These are phyloP conservation scores for Propithecus coquereli DNA, from an alignment of 2,113 vertebrate species.

Conservation along the genomic window DNA sequence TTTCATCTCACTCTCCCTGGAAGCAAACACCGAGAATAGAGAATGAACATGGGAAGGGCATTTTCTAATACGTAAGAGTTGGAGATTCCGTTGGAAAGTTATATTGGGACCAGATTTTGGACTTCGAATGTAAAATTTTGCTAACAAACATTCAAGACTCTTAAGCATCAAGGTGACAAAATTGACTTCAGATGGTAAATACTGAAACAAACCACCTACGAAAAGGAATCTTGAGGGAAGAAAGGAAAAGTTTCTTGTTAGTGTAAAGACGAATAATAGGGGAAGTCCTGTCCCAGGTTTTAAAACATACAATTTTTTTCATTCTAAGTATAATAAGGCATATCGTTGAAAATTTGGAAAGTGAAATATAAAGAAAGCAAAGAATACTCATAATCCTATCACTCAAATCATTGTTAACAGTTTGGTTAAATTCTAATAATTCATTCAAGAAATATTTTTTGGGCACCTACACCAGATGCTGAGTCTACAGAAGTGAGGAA, in stretches of 20 bases:
- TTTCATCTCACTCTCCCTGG: not conserved
- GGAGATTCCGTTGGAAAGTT: not conserved
- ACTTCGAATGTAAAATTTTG: not conserved
- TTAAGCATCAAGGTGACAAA: not conserved
- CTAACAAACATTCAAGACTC: not conserved
- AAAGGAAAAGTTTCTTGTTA: not conserved
- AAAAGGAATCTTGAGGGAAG: not conserved
- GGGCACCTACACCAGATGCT: not conserved
- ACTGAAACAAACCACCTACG: too few species aligned
- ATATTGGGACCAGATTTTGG: not conserved
- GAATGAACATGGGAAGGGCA: not conserved
- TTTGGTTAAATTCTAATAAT: not conserved
- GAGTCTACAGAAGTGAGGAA: not conserved
- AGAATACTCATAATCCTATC: not conserved
- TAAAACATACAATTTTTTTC: not conserved
- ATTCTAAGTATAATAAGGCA: not conserved
- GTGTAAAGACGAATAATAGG: not conserved
- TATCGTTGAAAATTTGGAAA: not conserved
- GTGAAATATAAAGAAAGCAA: not conserved
- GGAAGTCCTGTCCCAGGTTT: not conserved
- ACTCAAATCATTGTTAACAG: not conserved
- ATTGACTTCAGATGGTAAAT: not conserved
- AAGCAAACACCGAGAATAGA: not conserved
- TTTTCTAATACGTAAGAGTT: not conserved
- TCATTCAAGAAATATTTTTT: not conserved